Conservation (phyloP, 1,140 invertebrate genomes). For the Aphis gossypii region DNA sequence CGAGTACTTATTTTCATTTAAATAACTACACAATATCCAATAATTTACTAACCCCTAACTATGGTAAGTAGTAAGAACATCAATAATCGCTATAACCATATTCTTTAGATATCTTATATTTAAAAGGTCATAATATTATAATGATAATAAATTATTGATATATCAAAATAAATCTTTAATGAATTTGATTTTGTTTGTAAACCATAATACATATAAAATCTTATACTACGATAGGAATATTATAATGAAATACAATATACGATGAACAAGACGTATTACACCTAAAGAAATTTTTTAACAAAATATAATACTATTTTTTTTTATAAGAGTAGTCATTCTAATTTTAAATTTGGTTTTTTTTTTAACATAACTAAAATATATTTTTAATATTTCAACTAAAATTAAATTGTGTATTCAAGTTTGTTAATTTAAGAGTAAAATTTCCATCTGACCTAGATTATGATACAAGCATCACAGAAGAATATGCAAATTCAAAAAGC, state of each 20-base stretch:
- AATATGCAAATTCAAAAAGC: constrained; percentile 17
- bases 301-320: background rate
- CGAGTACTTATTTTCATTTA: too few relatives aligned
- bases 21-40: too few relatives aligned
- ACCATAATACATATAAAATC: background rate
- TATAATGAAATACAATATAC: background rate
- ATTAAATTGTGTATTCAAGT: background rate
- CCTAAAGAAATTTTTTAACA: background rate
- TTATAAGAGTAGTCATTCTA: background rate
- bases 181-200: too few relatives aligned
- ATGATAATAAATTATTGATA: too few relatives aligned
- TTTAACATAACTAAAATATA: background rate
- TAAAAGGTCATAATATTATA: too few relatives aligned
- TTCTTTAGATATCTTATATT: too few relatives aligned
- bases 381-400: background rate
- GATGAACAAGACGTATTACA: background rate
- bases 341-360: background rate
- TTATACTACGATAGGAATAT: background rate
- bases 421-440: constrained; percentile 20
- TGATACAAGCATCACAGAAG: background rate
- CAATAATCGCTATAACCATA: too few relatives aligned
- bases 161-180: too few relatives aligned
- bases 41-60: too few relatives aligned
- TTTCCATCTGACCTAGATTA: constrained; percentile 1
- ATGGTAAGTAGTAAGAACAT: too few relatives aligned